Evolutionary conservation across 1,140 invertebrate species (phyloP), one percentile per base, ranked within the genome.

Genomic region (Diachasma alloeum): DNA sequence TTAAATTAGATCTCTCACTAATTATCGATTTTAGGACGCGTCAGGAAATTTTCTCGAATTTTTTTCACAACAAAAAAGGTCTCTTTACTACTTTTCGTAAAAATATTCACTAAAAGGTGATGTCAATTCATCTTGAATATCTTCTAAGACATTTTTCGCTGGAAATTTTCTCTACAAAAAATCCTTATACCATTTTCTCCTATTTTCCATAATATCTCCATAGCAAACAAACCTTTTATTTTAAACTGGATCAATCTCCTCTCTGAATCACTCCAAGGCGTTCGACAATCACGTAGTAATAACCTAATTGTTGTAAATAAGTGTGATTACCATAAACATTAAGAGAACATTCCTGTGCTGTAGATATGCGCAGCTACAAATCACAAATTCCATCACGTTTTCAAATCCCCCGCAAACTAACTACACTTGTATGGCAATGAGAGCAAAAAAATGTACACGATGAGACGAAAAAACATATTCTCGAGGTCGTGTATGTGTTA

Each of bases 351-450:
- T 63, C 22, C 48, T 22, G 46, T 74, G 24, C 36, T 24, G 68
- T 75, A 71, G 17, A 72, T 72, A 75, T 68, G 70, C 68, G 69
- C 70, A 72, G 53, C 53, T 72, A 36, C 13, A 72, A 36, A 73
- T 75, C 26, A 26, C 39, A 75, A 78, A 75, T 75, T 72, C 77
- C 73, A 53, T 72, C 77, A 78, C 74, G 73, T 78, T 78, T 48
- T n/a, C 63, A 26, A 56, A 26, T 37, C 46, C 22, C 39, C 44
- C 66, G 66, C 66, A 68, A 63, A 75, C 77, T 75, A 78, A 75
- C 77, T 67, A 24, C 19, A 48, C 15, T 11, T 70, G 67, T 72
- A 78, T 44, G 59, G 77, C 72, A 74, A 74, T 72, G 11, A 66
- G 66, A 42, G 44, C 13, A 68, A 68, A 68, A 5, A 39, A 68